phyloP scores from a whole-genome alignment of 2,797 vertebrate species.

The Sebastes flavidus region DNA sequence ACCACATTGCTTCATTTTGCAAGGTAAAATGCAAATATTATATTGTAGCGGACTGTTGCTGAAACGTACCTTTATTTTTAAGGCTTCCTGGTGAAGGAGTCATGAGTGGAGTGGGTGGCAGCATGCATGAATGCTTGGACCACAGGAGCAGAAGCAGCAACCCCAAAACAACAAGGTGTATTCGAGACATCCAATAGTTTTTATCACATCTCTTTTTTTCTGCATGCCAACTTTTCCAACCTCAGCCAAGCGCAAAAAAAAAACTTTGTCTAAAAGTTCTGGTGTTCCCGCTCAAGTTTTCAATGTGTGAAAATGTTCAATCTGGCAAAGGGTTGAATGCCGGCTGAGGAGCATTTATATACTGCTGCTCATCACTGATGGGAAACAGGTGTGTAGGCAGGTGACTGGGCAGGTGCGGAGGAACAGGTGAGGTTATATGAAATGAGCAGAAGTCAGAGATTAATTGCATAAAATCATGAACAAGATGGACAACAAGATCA shows the following conservation, averaged over 20 bases:
- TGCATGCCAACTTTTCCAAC: not conserved
- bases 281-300: not conserved
- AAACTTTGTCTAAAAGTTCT: not conserved
- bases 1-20: no score
- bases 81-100: not conserved
- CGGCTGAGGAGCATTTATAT: not conserved
- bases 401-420: not conserved
- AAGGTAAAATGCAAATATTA: no score
- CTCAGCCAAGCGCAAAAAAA: not conserved
- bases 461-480: not conserved
- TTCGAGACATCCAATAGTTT: not conserved
- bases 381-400: not conserved
- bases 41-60: not conserved
- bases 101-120: not conserved
- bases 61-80: not conserved
- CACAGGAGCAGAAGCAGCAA: not conserved
- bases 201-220: not conserved
- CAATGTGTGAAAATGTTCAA: not conserved
- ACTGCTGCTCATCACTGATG: not conserved
- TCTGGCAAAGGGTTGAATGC: not conserved
- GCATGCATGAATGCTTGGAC: not conserved
- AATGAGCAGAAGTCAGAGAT: not conserved
- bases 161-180: not conserved
- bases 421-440: not conserved
- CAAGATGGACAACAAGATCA: not conserved